Base-by-base conservation (phyloP, 37 sponge, comb jelly and placozoan species). In the Halichondria panicea region DNA sequence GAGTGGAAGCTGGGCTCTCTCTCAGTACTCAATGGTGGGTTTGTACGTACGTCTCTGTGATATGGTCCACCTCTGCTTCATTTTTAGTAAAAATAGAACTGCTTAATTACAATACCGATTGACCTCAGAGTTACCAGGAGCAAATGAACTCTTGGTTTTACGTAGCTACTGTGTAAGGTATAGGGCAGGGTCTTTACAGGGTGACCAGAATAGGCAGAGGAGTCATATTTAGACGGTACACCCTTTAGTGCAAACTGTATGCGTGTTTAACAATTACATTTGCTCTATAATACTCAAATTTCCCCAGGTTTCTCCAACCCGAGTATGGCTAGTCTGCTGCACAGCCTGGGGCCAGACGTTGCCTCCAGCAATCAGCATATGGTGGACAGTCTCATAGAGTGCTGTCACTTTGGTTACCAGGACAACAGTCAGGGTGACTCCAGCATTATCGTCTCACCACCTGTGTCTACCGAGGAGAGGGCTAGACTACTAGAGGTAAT, bases 1-100 rank as follows among this genome's bases (percentile, higher is more conserved):
- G 54, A 63, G 4, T 87, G 88, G 88, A 87, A 52, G 27, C 82
- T 87, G 4, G 76, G 82, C 15, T 67, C 71, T 18, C 77, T 87
- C 18, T 32, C 45, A 21, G 66, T 87, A 32, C 44, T 81, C 1
- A 59, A 76, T 41, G 88, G 88, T 87, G 33, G 57, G 59, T 32
- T 33, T 1, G 19, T 30, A 35, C 13, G 9, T 13, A 48, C 50
- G 13, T 13, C n/a, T n/a, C n/a, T n/a, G n/a, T n/a, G n/a, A n/a
- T n/a, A n/a, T n/a, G n/a, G n/a, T n/a, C n/a, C n/a, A n/a, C n/a
- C n/a, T n/a, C n/a, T n/a, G n/a, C n/a, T n/a, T n/a, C n/a, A n/a
- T n/a, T n/a, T n/a, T n/a, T n/a, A n/a, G n/a, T n/a, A n/a, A n/a
- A n/a, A n/a, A n/a, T n/a, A n/a, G n/a, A n/a, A n/a, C n/a, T n/a